These are phyloP conservation scores for Zalophus californianus DNA, from an alignment of 2,797 vertebrate genomes.

Conservation along the genomic window DNA sequence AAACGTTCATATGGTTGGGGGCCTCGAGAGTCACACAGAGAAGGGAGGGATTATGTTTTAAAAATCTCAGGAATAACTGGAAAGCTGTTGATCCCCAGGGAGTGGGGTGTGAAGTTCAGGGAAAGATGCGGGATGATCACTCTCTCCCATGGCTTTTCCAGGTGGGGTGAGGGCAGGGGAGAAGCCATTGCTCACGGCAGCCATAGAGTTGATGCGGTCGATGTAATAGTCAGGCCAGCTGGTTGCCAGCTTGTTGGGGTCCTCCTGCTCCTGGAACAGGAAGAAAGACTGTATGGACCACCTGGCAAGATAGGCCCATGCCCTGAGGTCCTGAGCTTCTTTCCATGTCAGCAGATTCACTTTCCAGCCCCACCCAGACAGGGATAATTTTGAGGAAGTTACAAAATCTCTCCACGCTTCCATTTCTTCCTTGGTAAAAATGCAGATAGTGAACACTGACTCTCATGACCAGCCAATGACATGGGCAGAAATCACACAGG, in stretches of 20 bases:
- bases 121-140: too few relatives aligned
- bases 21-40: background rate
- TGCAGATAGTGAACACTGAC: accelerated
- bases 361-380: background rate
- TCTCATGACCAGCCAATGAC: background rate
- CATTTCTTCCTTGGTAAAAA: background rate
- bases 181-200: constrained; percentile 92
- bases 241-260: constrained; percentile 98
- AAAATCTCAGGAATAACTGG: background rate
- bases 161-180: background rate
- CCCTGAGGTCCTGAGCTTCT: background rate
- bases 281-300: constrained; percentile 53
- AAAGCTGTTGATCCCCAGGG: background rate
- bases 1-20: background rate
- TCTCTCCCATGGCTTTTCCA: accelerated
- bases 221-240: constrained; percentile 99
- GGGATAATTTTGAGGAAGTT: background rate
- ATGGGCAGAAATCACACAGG: background rate
- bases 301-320: accelerated
- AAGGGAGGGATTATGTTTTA: background rate
- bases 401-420: background rate
- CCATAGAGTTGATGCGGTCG: constrained; percentile 99
- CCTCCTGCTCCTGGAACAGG: constrained; percentile 95
- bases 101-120: too few relatives aligned
- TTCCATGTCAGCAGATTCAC: too few relatives aligned